Evolutionary conservation across 2,888 invertebrate genomes (phyloP).

Genomic region (Neoitamus cyanurus): DNA sequence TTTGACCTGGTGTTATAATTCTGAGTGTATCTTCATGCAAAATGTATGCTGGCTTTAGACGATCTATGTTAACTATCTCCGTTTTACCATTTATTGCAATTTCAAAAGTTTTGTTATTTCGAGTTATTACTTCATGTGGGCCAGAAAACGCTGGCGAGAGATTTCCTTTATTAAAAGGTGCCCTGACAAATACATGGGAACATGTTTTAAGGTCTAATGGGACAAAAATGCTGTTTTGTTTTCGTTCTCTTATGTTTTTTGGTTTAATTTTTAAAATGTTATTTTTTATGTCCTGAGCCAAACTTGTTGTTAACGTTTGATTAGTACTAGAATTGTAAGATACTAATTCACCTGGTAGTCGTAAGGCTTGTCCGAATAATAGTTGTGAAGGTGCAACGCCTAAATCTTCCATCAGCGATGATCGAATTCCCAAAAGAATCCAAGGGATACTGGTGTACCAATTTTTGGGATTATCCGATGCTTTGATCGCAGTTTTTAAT

Average conservation of each 20-base stretch:
- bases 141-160: background rate
- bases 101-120: too few relatives aligned
- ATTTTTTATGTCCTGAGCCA: background rate
- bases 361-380: background rate
- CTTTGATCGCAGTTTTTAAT: background rate
- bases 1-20: too few relatives aligned
- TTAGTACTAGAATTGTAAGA: too few relatives aligned
- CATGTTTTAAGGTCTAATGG: background rate
- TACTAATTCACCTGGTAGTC: background rate
- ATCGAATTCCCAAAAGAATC: conserved; percentile 15
- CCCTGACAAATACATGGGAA: background rate
- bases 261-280: background rate
- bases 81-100: too few relatives aligned
- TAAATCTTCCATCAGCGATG: conserved; percentile 3
- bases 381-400: background rate
- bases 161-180: background rate
- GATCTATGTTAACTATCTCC: too few relatives aligned
- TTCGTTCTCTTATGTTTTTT: background rate
- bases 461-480: background rate
- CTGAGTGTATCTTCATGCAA: too few relatives aligned
- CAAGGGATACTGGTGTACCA: background rate
- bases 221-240: background rate
- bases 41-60: too few relatives aligned
- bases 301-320: background rate
- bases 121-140: background rate